Conservation (phyloP, 2,113 vertebrate species). For the Arenaria interpres region DNA sequence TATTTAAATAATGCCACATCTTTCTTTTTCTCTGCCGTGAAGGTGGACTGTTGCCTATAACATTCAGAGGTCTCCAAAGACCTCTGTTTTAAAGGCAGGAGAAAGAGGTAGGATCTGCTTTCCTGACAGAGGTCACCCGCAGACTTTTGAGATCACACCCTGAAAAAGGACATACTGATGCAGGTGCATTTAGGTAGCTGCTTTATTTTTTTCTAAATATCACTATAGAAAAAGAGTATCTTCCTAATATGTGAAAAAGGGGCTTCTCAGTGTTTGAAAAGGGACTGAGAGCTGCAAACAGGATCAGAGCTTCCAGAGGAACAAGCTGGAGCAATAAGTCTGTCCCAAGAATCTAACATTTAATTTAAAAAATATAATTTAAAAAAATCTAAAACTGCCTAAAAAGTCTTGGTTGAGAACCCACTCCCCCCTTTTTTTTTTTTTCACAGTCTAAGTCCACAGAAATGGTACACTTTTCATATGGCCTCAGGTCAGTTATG, state of each 20-base stretch:
- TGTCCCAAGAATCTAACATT: background rate
- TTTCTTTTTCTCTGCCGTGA: background rate
- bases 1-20: background rate
- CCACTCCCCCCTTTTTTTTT: background rate
- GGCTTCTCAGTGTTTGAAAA: background rate
- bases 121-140: background rate
- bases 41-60: background rate
- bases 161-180: background rate
- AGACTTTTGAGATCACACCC: background rate
- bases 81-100: background rate
- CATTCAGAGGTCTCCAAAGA: background rate
- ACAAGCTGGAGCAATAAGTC: background rate
- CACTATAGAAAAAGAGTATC: background rate
- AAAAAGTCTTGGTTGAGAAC: background rate
- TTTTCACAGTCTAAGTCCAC: background rate
- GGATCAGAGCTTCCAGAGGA: background rate
- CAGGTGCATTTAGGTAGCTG: background rate
- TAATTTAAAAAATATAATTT: background rate
- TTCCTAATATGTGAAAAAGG: background rate
- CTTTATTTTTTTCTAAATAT: background rate
- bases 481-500: background rate
- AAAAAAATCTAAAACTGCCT: background rate
- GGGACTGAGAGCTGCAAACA: background rate
- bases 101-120: background rate
- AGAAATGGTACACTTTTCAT: background rate